phyloP scores from a whole-genome alignment of 1,140 invertebrate species.

The Pinna nobilis region DNA sequence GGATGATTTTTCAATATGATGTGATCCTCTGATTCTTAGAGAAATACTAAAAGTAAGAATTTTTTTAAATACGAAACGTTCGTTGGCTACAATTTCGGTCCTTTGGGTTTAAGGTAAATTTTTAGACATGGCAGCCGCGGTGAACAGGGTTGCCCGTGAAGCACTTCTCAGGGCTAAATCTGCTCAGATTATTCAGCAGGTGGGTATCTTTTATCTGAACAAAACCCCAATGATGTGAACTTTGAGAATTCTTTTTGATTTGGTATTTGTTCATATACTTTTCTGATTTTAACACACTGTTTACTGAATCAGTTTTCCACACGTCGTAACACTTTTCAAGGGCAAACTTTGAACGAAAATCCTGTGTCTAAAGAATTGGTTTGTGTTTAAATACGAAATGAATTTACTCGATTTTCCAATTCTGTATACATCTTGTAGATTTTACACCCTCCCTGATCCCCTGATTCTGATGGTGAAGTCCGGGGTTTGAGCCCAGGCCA shows the following conservation, averaged over 20 bases:
- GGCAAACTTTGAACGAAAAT: not conserved
- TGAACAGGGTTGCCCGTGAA: slow-evolving; percentile 49
- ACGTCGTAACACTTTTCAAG: slow-evolving; percentile 1
- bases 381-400: not conserved
- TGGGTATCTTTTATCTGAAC: not conserved
- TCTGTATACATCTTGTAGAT: not conserved
- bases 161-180: slow-evolving; percentile 50
- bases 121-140: slow-evolving; percentile 54
- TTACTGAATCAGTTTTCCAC: not conserved
- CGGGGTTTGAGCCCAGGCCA: too few species aligned
- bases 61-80: not conserved
- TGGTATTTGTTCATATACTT: not conserved
- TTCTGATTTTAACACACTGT: not conserved
- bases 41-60: not conserved
- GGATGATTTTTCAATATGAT: not conserved
- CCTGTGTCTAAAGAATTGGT: not conserved
- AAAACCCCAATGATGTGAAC: not conserved
- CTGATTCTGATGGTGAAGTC: too few species aligned
- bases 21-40: not conserved
- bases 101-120: slow-evolving; percentile 29
- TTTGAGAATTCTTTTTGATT: not conserved
- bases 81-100: not conserved
- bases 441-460: not conserved
- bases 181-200: slow-evolving; percentile 5
- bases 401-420: not conserved